Conservation (phyloP, 2,113 vertebrate species). For the Corythornis vintsioides region DNA sequence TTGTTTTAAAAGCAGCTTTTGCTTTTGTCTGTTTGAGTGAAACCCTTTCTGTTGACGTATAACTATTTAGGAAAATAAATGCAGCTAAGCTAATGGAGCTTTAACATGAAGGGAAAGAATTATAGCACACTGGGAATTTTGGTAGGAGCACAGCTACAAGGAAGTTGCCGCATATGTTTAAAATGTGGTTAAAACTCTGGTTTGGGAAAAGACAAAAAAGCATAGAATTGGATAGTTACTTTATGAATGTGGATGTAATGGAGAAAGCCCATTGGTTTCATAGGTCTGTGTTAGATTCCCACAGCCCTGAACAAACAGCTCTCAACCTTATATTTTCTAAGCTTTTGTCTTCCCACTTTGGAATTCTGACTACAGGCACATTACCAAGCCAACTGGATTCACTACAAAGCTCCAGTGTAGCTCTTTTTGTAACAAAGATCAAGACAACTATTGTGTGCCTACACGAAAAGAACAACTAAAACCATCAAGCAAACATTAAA, state of each 20-base stretch:
- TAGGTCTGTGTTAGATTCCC: slow-evolving; percentile 75
- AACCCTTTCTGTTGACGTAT: slow-evolving; percentile 23
- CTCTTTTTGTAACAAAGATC: slow-evolving; percentile 81
- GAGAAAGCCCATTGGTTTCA: slow-evolving; percentile 67
- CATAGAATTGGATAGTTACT: slow-evolving; percentile 43
- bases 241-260: slow-evolving; percentile 71
- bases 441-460: slow-evolving; percentile 82
- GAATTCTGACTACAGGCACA: slow-evolving; percentile 78
- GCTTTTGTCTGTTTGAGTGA: slow-evolving; percentile 35
- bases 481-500: slow-evolving; percentile 79
- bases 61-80: slow-evolving; percentile 64
- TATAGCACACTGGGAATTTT: slow-evolving; percentile 42
- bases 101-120: slow-evolving; percentile 50
- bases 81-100: slow-evolving; percentile 36
- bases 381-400: slow-evolving; percentile 81
- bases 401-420: slow-evolving; percentile 78
- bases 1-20: slow-evolving; percentile 35
- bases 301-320: slow-evolving; percentile 80
- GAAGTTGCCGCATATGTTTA: slow-evolving; percentile 59
- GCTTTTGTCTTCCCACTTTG: slow-evolving; percentile 78
- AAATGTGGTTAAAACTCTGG: slow-evolving; percentile 55
- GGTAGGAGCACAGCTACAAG: slow-evolving; percentile 56
- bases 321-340: slow-evolving; percentile 77
- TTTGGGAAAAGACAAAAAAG: slow-evolving; percentile 70
- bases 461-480: slow-evolving; percentile 84